Evolutionary conservation across 2,888 invertebrate species (phyloP), one percentile per base, ranked within the genome.

Genomic region (Neuroscelio doddi): DNA sequence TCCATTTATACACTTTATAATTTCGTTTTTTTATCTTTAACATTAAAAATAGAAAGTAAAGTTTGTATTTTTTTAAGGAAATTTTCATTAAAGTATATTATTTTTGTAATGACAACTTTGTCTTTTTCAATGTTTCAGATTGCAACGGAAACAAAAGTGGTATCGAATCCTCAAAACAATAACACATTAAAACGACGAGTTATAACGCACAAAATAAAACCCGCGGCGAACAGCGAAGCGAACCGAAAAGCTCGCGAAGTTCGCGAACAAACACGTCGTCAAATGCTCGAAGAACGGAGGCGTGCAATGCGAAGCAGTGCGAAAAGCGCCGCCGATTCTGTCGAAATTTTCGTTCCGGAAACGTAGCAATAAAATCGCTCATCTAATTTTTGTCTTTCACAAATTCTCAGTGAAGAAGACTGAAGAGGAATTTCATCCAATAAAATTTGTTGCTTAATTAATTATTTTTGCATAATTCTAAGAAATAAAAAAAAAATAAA

Each of bases 261-360:
- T 0, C 74, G 83, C 3, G 89, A 89, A 69, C 87, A 88, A 70
- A 93, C 93, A 34, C 88, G 96, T 66, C 92, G 92, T 74, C 92
- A 92, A 73, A 88, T 96, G 88, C 84, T 95, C 69, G 95, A 95
- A 74, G 92, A 88, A 78, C 90, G 87, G 82, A 88, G 93, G 80
- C 86, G 87, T 68, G 90, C 88, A 5, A 88, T 89, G 87, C 80
- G 83, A 38, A 75, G 72, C 14, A 74, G 71, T n/a, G 70, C 68
- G 10, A 74, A 78, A 47, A 79, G 73, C 15, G 47, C 72, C 24
- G 74, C 74, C 27, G 73, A 71, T 57, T 71, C 81, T 27, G 82
- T 84, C 10, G 79, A 81, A 72, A 84, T 84, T 61, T 84, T 82
- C 46, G 80, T 80, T 9, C 83, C 84, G 15, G 82, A 82, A 58